Conservation (phyloP, 2,888 invertebrate species). For the Nomada ferruginata region DNA sequence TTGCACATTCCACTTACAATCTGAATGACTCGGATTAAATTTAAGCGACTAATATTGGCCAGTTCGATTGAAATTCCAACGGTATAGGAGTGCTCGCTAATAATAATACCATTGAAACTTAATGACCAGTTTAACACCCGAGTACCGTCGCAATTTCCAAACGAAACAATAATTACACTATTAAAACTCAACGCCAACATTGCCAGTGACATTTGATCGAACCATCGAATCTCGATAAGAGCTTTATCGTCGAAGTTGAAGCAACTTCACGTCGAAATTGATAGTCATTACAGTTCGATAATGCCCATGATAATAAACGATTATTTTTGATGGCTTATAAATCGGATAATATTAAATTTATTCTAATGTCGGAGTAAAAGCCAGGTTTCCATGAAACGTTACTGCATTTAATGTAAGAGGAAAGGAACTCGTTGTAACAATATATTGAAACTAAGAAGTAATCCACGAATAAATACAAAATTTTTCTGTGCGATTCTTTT, state of each 20-base stretch:
- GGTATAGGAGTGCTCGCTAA: not conserved
- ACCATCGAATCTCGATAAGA: not conserved
- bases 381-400: not conserved
- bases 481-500: not conserved
- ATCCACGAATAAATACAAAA: not conserved
- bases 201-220: not conserved
- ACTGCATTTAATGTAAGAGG: too few species aligned
- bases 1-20: too few species aligned
- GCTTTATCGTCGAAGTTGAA: not conserved
- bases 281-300: not conserved
- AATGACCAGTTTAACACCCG: not conserved
- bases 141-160: not conserved
- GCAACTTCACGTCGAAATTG: not conserved
- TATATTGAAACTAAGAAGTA: not conserved
- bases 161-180: conserved; percentile 7
- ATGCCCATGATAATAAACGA: not conserved
- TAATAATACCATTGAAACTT: not conserved
- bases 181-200: conserved; percentile 16
- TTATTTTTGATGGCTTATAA: not conserved
- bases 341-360: not conserved
- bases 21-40: too few species aligned
- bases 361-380: not conserved
- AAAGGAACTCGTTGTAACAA: not conserved
- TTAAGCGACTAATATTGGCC: too few species aligned
- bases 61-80: too few species aligned